Percentiles rank a stretch among this genome's conserved stretches.
Evolutionary conservation across 2,113 vertebrate species (phyloP).

Genomic region (Montifringilla adamsi): DNA sequence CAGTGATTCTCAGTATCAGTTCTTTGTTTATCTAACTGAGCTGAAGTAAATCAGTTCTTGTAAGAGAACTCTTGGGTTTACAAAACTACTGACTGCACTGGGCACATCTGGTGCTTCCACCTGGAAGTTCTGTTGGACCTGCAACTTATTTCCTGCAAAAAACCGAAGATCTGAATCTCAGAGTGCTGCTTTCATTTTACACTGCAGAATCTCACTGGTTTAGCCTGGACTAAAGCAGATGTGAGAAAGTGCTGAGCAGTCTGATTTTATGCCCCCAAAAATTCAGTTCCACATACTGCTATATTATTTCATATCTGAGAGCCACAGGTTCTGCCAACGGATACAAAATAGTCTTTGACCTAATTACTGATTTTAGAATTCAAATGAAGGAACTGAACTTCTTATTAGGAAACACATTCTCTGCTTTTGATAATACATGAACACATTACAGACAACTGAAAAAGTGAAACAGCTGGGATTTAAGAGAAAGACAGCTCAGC

Average conservation of each 20-base stretch:
- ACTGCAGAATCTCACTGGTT: neutral
- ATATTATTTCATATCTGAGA: neutral
- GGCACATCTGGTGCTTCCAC: neutral
- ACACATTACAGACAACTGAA: neutral
- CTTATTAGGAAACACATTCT: neutral
- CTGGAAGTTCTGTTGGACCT: neutral
- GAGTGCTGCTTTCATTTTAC: neutral
- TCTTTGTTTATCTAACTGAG: neutral
- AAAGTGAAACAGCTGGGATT: neutral
- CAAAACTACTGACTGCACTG: neutral
- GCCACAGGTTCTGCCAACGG: neutral
- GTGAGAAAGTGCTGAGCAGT: neutral
- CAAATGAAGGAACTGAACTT: neutral
- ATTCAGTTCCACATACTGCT: neutral
- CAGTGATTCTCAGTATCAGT: neutral
- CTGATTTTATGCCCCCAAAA: neutral
- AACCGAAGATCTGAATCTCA: accelerated
- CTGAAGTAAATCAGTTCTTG: neutral
- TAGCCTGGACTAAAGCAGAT: neutral
- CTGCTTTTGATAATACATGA: neutral
- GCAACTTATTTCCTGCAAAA: neutral
- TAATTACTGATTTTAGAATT: constrained; percentile 10
- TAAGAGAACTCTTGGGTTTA: neutral
- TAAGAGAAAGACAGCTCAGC: neutral
- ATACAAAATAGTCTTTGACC: neutral